phyloP scores from a whole-genome alignment of 2,888 invertebrate species.

The Hesperia comma region DNA sequence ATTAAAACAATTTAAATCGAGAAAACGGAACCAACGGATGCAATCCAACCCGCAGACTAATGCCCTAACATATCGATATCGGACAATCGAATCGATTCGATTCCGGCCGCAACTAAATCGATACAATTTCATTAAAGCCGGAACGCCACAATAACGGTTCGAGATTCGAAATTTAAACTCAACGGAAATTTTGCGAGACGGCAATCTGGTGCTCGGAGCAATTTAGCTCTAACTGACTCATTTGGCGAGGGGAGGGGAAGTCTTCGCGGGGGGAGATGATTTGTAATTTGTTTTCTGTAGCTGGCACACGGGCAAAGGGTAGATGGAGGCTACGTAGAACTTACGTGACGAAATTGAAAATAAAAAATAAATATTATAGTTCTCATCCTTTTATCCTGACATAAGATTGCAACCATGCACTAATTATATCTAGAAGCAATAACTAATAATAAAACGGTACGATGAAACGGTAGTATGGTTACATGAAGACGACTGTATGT shows the following conservation, averaged over 20 bases:
- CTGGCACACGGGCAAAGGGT: slow-evolving; percentile 44
- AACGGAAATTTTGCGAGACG: slow-evolving; percentile 77
- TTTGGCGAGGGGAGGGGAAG: slow-evolving; percentile 63
- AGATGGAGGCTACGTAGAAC: slow-evolving; percentile 46
- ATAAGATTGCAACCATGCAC: too few relatives aligned
- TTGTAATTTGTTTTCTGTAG: slow-evolving; percentile 83
- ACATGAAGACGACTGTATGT: too few relatives aligned
- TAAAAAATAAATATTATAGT: too few relatives aligned
- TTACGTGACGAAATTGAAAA: slow-evolving; percentile 13
- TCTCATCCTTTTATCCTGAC: background rate
- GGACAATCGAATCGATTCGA: slow-evolving; percentile 48
- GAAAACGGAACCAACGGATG: slow-evolving; percentile 12
- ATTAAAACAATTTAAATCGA: slow-evolving; percentile 9
- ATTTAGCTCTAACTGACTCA: slow-evolving; percentile 81
- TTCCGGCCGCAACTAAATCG: slow-evolving; percentile 58
- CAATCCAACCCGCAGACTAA: slow-evolving; percentile 30
- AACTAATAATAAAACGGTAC: too few relatives aligned
- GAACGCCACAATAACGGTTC: slow-evolving; percentile 62
- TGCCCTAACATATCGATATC: slow-evolving; percentile 41
- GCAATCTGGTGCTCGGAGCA: slow-evolving; percentile 67
- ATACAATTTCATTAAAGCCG: slow-evolving; percentile 65
- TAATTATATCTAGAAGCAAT: too few relatives aligned
- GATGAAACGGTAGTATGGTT: too few relatives aligned
- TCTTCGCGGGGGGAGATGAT: slow-evolving; percentile 76
- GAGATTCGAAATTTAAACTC: slow-evolving; percentile 66